A percentile compares a stretch with the other conserved stretches of the same genome.
phyloP scores from a whole-genome alignment of 2,888 invertebrate genomes.

The Tubiluchus corallicola region DNA sequence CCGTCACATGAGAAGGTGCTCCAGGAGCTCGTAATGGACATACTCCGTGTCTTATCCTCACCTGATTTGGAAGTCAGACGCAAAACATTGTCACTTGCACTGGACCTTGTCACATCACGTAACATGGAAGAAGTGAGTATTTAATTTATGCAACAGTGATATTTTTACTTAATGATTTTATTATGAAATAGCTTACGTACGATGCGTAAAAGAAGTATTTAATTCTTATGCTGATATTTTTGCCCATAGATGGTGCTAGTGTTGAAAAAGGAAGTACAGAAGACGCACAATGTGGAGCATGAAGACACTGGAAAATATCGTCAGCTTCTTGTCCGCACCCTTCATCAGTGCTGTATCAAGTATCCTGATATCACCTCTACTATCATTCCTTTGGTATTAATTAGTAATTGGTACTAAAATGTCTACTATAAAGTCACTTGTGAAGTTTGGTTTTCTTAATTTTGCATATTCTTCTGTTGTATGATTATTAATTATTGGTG shows the following conservation, averaged over 20 bases:
- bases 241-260: conserved; percentile 53
- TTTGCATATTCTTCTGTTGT: neutral
- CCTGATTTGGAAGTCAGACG: conserved; percentile 84
- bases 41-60: conserved; percentile 71
- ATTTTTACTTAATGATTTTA: conserved; percentile 6
- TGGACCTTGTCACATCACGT: conserved; percentile 74
- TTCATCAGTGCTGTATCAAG: conserved; percentile 81
- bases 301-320: conserved; percentile 91
- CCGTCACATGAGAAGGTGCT: no score
- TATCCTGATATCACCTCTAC: conserved; percentile 54
- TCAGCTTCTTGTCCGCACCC: conserved; percentile 78
- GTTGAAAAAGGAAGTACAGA: conserved; percentile 74
- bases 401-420: conserved; percentile 2
- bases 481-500: no score
- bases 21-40: conserved; percentile 83
- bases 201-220: conserved; percentile 5
- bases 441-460: neutral
- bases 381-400: conserved; percentile 61
- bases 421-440: neutral
- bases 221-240: conserved; percentile 5
- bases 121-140: conserved; percentile 62
- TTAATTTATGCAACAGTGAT: conserved; percentile 20
- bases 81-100: conserved; percentile 58
- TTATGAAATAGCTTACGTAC: neutral
- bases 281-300: conserved; percentile 63